These are phyloP conservation scores for Euplexia lucipara DNA, from an alignment of 2,888 invertebrate genomes.

Conservation along the genomic window DNA sequence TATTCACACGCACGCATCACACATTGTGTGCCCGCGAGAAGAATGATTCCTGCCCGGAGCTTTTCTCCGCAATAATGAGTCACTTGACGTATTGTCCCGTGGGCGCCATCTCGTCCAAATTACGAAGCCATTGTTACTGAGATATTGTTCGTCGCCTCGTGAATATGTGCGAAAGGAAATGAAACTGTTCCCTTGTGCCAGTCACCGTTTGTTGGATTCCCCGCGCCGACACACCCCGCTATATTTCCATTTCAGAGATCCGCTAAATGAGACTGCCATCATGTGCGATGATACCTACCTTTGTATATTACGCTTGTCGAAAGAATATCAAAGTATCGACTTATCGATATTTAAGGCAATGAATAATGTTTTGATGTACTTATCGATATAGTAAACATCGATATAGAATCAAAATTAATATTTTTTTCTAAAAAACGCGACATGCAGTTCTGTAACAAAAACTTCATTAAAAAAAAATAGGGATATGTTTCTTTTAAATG, in stretches of 20 bases:
- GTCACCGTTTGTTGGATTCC: conserved; percentile 77
- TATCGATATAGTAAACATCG: too few species aligned
- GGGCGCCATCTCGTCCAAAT: conserved; percentile 86
- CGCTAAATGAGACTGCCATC: conserved; percentile 62
- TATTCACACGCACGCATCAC: conserved; percentile 75
- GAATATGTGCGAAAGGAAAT: conserved; percentile 89
- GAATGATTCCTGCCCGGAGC: conserved; percentile 83
- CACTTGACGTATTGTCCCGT: conserved; percentile 87
- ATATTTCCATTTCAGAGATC: conserved; percentile 68
- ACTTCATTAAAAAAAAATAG: too few species aligned
- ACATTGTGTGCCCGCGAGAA: conserved; percentile 77
- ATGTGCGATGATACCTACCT: conserved; percentile 51
- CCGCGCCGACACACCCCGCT: conserved; percentile 64
- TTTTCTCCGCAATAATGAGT: conserved; percentile 87
- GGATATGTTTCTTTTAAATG: too few species aligned
- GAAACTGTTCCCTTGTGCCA: conserved; percentile 82
- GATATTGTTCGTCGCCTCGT: conserved; percentile 86
- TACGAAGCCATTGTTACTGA: conserved; percentile 87
- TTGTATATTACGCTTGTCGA: too few species aligned
- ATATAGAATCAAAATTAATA: too few species aligned
- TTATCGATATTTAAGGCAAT: too few species aligned
- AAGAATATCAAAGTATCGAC: too few species aligned
- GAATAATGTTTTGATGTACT: too few species aligned
- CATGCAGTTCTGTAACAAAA: too few species aligned
- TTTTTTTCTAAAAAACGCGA: too few species aligned